Evolutionary conservation across 1,140 invertebrate species (phyloP).

Genomic region (Diorhabda elongata): DNA sequence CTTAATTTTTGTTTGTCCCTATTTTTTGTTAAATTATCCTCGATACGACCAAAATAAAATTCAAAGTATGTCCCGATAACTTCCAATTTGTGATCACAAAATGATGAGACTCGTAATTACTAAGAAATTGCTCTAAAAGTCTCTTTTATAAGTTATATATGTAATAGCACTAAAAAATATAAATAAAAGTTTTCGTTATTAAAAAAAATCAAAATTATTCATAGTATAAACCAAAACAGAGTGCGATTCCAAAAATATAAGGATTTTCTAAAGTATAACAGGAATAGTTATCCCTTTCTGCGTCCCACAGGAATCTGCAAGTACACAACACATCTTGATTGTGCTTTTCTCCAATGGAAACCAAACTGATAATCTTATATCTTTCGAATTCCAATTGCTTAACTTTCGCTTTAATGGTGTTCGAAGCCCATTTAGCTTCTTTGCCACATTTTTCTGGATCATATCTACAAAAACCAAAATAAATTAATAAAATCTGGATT

Average conservation of each 20-base stretch:
- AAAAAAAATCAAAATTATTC: constrained; percentile 45
- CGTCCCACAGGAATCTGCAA: constrained; percentile 57
- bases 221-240: constrained; percentile 58
- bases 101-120: too few species aligned
- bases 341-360: constrained; percentile 56
- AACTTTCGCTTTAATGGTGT: constrained; percentile 48
- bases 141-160: too few species aligned
- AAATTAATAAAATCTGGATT: background rate
- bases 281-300: constrained; percentile 54
- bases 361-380: constrained; percentile 55
- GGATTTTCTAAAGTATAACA: constrained; percentile 52
- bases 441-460: constrained; percentile 44
- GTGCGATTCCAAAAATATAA: constrained; percentile 52
- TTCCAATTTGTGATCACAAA: too few species aligned
- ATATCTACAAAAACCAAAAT: constrained; percentile 34
- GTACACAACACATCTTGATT: constrained; percentile 52
- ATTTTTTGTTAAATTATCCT: too few species aligned
- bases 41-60: too few species aligned
- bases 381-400: constrained; percentile 51
- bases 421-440: constrained; percentile 46
- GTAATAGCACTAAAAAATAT: too few species aligned
- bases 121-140: too few species aligned
- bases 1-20: too few species aligned
- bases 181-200: too few species aligned
- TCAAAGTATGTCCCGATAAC: too few species aligned